A percentile compares a stretch with the other conserved stretches of the same genome.
These are phyloP conservation scores for Corythoichthys haematopterus DNA, from an alignment of 2,113 vertebrate species.

Conservation along the genomic window DNA sequence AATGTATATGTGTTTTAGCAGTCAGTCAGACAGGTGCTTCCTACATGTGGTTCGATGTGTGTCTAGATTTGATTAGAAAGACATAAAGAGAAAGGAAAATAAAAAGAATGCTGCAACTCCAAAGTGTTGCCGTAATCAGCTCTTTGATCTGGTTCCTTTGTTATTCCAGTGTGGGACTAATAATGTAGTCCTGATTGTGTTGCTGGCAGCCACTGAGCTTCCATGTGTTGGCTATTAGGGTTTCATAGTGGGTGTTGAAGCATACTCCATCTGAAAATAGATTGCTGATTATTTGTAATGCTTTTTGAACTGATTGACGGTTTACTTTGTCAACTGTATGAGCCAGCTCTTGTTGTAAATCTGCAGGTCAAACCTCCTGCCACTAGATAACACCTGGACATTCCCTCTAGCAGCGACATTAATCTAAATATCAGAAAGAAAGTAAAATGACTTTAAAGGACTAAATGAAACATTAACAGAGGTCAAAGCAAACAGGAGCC, in stretches of 20 bases:
- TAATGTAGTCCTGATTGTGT: conserved; percentile 69
- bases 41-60: not conserved
- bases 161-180: conserved; percentile 71
- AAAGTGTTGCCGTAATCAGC: conserved; percentile 64
- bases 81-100: conserved; percentile 53
- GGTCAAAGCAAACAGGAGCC: conserved; percentile 26
- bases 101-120: conserved; percentile 44
- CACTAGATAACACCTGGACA: not conserved
- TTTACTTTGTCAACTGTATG: not conserved
- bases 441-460: conserved; percentile 7
- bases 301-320: not conserved
- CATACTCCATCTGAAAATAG: conserved; percentile 20
- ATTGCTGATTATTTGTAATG: not conserved
- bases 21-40: not conserved
- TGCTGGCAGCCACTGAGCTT: conserved; percentile 58
- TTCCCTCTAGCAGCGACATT: not conserved
- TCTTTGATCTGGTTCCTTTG: conserved; percentile 73
- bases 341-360: not conserved
- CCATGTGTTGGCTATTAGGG: conserved; percentile 74
- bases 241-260: conserved; percentile 32
- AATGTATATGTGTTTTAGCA: not conserved
- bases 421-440: not conserved
- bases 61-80: conserved; percentile 4
- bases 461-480: not conserved
- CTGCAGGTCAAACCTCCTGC: not conserved